Conservation (phyloP, 2,888 invertebrate genomes). For the Rhodophaea formosa region DNA sequence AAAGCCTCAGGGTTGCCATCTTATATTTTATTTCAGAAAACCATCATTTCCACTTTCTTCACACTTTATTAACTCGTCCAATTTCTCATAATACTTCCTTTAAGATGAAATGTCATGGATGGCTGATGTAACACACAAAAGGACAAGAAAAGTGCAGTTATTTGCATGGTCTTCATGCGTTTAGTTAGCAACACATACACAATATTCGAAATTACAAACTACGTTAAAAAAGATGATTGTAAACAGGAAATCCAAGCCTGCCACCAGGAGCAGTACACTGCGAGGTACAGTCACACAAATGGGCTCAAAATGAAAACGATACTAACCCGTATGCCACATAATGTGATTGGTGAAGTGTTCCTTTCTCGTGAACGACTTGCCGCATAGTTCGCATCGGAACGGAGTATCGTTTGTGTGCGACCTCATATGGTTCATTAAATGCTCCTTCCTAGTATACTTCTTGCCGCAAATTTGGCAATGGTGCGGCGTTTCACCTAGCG, state of each 20-base stretch:
- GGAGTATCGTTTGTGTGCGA: constrained; percentile 94
- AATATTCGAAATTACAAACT: neutral
- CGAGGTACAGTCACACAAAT: constrained; percentile 22
- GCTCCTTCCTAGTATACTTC: constrained; percentile 94
- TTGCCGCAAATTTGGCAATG: constrained; percentile 93
- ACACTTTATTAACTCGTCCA: too few relatives aligned
- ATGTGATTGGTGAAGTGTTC: constrained; percentile 95
- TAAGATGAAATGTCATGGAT: too few relatives aligned
- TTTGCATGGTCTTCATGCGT: constrained; percentile 6
- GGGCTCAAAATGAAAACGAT: constrained; percentile 44
- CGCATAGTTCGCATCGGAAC: constrained; percentile 92
- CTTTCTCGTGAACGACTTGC: constrained; percentile 93
- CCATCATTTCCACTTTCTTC: too few relatives aligned
- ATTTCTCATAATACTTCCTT: too few relatives aligned
- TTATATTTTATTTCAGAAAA: too few relatives aligned
- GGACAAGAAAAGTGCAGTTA: neutral
- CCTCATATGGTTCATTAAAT: constrained; percentile 93
- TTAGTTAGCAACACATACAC: constrained; percentile 2
- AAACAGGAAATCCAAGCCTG: constrained; percentile 54
- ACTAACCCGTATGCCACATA: constrained; percentile 91
- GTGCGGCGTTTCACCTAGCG: constrained; percentile 90
- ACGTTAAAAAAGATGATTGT: neutral
- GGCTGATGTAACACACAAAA: too few relatives aligned
- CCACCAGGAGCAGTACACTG: constrained; percentile 34
- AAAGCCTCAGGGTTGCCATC: too few relatives aligned